phyloP scores from a whole-genome alignment of 2,888 invertebrate genomes.

The Drosophila sordidapex region DNA sequence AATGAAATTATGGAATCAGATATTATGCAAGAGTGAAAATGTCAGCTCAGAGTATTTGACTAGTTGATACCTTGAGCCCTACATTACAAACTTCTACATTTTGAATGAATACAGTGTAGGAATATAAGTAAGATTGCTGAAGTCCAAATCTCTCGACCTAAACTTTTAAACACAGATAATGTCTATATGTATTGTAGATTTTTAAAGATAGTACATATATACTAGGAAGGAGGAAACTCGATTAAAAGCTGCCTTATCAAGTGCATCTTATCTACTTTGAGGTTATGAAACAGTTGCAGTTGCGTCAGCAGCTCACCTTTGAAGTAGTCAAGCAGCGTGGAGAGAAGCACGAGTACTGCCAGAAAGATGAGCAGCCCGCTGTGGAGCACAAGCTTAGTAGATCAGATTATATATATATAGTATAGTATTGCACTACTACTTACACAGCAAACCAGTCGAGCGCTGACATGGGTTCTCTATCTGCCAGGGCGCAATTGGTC shows the following conservation, averaged over 20 bases:
- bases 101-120: neutral
- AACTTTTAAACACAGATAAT: neutral
- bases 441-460: slow-evolving; percentile 79
- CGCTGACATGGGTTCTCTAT: slow-evolving; percentile 39
- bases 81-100: neutral
- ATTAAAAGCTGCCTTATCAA: slow-evolving; percentile 7
- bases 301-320: slow-evolving; percentile 31
- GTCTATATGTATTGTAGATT: neutral
- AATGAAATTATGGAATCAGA: neutral
- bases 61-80: neutral
- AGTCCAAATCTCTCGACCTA: too few relatives aligned
- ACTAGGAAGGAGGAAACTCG: neutral
- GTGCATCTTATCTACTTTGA: neutral
- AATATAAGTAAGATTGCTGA: neutral
- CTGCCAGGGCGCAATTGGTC: slow-evolving; percentile 11
- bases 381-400: neutral
- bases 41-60: neutral
- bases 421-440: slow-evolving; percentile 27
- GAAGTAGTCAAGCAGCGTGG: slow-evolving; percentile 62
- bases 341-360: slow-evolving; percentile 42
- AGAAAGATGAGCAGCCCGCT: slow-evolving; percentile 51
- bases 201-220: neutral
- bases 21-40: neutral
- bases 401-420: neutral
- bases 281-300: neutral